Percentiles rank a stretch among this genome's conserved stretches.
These are phyloP conservation scores for Araneus ventricosus DNA, from an alignment of 1,140 invertebrate species.

Conservation along the genomic window DNA sequence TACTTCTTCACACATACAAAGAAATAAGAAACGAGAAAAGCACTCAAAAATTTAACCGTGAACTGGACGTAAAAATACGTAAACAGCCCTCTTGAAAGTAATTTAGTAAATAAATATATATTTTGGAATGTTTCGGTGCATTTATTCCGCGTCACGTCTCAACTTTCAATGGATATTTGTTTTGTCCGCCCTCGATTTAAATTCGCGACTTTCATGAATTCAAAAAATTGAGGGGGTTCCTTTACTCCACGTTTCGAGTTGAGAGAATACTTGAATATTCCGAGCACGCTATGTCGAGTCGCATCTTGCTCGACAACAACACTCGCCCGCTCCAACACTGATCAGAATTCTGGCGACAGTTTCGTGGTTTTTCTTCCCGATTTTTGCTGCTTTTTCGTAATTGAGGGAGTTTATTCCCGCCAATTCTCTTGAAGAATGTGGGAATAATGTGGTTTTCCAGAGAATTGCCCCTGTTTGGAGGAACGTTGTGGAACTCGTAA, in stretches of 20 bases:
- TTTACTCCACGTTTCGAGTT: not conserved
- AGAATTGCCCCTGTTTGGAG: not conserved
- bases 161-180: slow-evolving; percentile 14
- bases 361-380: not conserved
- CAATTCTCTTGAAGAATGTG: not conserved
- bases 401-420: not conserved
- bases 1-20: too few relatives aligned
- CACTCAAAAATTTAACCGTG: not conserved
- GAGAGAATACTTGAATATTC: not conserved
- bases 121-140: not conserved
- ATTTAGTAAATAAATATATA: too few relatives aligned
- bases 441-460: not conserved
- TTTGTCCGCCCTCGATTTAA: not conserved
- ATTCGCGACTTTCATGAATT: not conserved
- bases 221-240: not conserved
- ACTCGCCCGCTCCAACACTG: not conserved
- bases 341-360: slow-evolving; percentile 3
- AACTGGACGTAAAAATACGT: not conserved
- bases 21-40: too few relatives aligned
- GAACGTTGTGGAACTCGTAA: not conserved
- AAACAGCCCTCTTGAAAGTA: too few relatives aligned
- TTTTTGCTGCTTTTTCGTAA: not conserved
- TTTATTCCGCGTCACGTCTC: not conserved
- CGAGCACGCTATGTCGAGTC: not conserved
- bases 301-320: not conserved